phyloP scores from a whole-genome alignment of 2,113 vertebrate genomes.

The Bujurquina vittata region DNA sequence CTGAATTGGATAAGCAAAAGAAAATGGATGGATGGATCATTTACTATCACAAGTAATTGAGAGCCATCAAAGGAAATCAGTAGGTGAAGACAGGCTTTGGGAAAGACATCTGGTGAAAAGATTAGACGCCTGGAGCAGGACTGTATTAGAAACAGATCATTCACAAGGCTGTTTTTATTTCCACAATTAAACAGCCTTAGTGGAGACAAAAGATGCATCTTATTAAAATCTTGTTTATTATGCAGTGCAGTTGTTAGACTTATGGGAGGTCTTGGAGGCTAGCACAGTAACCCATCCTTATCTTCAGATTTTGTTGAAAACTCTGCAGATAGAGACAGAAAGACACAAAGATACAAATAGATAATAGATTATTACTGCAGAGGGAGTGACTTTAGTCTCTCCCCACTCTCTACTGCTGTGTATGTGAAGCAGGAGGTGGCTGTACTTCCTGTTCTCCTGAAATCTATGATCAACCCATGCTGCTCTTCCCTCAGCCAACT shows the following conservation, averaged over 20 bases:
- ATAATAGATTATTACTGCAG: too few relatives aligned
- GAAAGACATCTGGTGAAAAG: not conserved
- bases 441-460: too few relatives aligned
- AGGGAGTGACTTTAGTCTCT: too few relatives aligned
- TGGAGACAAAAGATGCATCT: not conserved
- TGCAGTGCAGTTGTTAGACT: slow-evolving; percentile 70
- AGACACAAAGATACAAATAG: not conserved
- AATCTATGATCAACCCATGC: too few relatives aligned
- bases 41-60: not conserved
- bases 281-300: slow-evolving; percentile 90
- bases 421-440: too few relatives aligned
- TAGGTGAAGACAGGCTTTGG: not conserved
- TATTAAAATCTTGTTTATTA: not conserved
- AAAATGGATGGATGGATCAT: not conserved
- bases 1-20: too few relatives aligned
- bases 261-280: slow-evolving; percentile 96
- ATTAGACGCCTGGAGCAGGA: not conserved
- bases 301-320: slow-evolving; percentile 85
- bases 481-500: too few relatives aligned
- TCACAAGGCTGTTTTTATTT: accelerated
- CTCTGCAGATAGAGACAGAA: slow-evolving; percentile 77
- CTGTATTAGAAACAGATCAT: not conserved
- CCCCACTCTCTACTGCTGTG: too few relatives aligned
- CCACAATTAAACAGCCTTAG: not conserved
- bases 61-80: not conserved